Percentiles rank a stretch among this genome's conserved stretches.
phyloP scores from a whole-genome alignment of 1,140 invertebrate species.

The Conus betulinus region DNA sequence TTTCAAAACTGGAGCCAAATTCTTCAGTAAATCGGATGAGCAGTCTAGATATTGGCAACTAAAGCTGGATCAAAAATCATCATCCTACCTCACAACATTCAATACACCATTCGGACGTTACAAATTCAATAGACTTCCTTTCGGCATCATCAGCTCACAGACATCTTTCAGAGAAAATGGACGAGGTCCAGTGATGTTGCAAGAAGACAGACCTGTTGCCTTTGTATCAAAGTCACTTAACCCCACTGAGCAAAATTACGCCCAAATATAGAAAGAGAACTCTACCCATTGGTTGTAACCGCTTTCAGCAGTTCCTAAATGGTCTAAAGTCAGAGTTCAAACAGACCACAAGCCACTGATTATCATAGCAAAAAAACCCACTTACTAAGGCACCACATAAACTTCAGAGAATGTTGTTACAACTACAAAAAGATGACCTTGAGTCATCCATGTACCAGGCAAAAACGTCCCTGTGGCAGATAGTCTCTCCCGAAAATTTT shows the following conservation, averaged over 20 bases:
- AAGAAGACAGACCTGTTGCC: too few species aligned
- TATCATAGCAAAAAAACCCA: constrained; percentile 43
- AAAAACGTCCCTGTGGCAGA: constrained; percentile 55
- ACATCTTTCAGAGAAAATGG: constrained; percentile 67
- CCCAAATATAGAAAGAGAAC: constrained; percentile 77
- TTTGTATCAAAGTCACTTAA: constrained; percentile 73
- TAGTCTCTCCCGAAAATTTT: constrained; percentile 35
- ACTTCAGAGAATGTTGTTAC: constrained; percentile 55
- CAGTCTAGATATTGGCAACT: constrained; percentile 65
- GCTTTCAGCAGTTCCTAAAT: constrained; percentile 78
- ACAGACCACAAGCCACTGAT: constrained; percentile 63
- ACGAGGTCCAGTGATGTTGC: too few species aligned
- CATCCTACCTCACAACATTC: too few species aligned
- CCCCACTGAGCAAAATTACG: constrained; percentile 74
- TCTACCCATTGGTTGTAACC: constrained; percentile 76
- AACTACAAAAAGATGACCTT: constrained; percentile 56
- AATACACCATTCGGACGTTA: too few species aligned
- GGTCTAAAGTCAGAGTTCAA: constrained; percentile 45
- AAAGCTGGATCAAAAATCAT: too few species aligned
- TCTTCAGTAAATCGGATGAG: constrained; percentile 47
- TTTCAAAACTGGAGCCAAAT: constrained; percentile 38
- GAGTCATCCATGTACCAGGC: constrained; percentile 48
- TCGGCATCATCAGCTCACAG: constrained; percentile 60
- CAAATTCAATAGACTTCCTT: too few species aligned
- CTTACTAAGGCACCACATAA: constrained; percentile 43